A percentile compares a stretch with the other conserved stretches of the same genome.
Evolutionary conservation across 2,888 invertebrate genomes (phyloP).

Genomic region (Hydrotaea cyrtoneurina): DNA sequence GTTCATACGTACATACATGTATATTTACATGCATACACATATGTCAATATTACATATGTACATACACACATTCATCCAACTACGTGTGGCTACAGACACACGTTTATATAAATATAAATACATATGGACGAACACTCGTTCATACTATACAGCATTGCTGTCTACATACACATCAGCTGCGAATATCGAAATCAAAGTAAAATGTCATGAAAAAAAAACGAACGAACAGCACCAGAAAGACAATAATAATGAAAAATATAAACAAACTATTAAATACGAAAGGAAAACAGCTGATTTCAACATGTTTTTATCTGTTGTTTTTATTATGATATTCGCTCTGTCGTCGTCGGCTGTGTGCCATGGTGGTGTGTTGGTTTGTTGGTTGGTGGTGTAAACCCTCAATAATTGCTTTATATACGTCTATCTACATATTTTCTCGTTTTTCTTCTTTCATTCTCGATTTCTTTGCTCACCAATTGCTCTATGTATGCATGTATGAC

Average conservation of each 20-base stretch:
- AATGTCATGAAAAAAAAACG: constrained; percentile 41
- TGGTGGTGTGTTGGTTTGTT: constrained; percentile 23
- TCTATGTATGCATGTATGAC: constrained; percentile 1
- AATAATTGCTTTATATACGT: constrained; percentile 13
- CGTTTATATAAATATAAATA: constrained; percentile 11
- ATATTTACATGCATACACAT: too few species aligned
- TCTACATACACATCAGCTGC: constrained; percentile 55
- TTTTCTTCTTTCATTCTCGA: too few species aligned
- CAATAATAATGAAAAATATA: constrained; percentile 51
- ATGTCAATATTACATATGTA: not conserved
- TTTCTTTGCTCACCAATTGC: too few species aligned
- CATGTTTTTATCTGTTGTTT: constrained; percentile 59
- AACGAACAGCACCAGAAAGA: constrained; percentile 49
- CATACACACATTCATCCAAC: not conserved
- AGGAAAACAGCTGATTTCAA: constrained; percentile 63
- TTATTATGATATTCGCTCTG: constrained; percentile 56
- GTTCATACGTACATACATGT: constrained; percentile 22
- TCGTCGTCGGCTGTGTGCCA: constrained; percentile 46
- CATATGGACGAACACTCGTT: not conserved
- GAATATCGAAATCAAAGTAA: constrained; percentile 53
- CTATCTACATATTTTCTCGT: not conserved
- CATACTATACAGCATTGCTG: constrained; percentile 17
- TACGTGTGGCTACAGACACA: constrained; percentile 10
- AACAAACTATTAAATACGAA: constrained; percentile 51
- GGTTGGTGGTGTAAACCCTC: constrained; percentile 9